Conservation (phyloP, 2,113 vertebrate genomes). For the Ceuthmochares aereus region DNA sequence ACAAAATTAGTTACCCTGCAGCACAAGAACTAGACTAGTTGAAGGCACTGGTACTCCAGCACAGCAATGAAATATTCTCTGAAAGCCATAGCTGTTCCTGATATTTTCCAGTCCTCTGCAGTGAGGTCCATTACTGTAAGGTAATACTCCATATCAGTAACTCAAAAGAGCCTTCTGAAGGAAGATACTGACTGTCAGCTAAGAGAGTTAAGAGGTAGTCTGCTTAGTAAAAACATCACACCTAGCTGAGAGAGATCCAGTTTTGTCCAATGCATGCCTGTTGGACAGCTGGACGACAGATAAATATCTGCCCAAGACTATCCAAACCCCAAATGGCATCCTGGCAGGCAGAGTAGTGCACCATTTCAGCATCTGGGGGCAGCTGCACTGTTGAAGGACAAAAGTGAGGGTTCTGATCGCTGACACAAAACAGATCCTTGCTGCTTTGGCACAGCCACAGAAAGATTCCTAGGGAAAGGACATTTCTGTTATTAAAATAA, state of each 20-base stretch:
- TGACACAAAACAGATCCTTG: slow-evolving; percentile 93
- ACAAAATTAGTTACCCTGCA: neutral
- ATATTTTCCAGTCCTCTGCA: neutral
- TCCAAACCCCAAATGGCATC: slow-evolving; percentile 95
- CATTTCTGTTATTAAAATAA: neutral
- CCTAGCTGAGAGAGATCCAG: slow-evolving; percentile 97
- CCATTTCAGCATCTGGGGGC: slow-evolving; percentile 87
- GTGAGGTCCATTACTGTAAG: neutral
- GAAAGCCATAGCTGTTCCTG: neutral
- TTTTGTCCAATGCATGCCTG: slow-evolving; percentile 90
- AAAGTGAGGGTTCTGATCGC: slow-evolving; percentile 87
- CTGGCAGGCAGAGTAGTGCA: slow-evolving; percentile 87
- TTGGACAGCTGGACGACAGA: slow-evolving; percentile 90
- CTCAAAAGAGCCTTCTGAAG: neutral
- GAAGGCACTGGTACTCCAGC: neutral
- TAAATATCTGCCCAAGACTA: slow-evolving; percentile 84
- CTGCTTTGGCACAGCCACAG: slow-evolving; percentile 95
- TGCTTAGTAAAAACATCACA: slow-evolving; percentile 58
- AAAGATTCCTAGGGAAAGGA: slow-evolving; percentile 83
- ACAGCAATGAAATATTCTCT: neutral
- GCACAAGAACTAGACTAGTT: neutral
- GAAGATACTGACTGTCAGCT: neutral
- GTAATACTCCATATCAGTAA: neutral
- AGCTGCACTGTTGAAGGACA: slow-evolving; percentile 89
- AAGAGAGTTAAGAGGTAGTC: neutral